Evolutionary conservation across 1,140 invertebrate genomes (phyloP), one percentile per base, ranked within the genome.

Genomic region (Maconellicoccus hirsutus): DNA sequence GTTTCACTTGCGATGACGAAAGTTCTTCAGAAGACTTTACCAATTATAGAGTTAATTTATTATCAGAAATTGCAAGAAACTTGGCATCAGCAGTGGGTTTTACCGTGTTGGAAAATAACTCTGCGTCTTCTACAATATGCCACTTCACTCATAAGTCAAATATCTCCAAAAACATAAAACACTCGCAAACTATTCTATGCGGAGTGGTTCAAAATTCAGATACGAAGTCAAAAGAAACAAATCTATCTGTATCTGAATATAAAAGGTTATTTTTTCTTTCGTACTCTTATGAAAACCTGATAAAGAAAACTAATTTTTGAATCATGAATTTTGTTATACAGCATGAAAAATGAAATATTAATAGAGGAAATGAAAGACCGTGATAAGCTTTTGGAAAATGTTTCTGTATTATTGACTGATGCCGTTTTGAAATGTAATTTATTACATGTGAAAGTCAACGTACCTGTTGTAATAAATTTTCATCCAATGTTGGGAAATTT

Each of bases 61-160:
- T 66, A 26, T 2, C 16, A 66, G 22, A 26, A 25, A 25, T 26
- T 19, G 61, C 25, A 22, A 66, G 16, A 25, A 66, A 66, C 25
- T 66, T 66, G 16, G 4, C 61, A 23, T 25, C 21, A 25, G 19
- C 22, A 4, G 8, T 23, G 1, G 61, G 61, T 23, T 66, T 25
- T 16, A 22, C 22, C 6, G 61, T 66, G 7, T 6, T 25, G 10
- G 25, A 26, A 16, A 12, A 66, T 16, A 16, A 66, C 21, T 61
- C 7, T 61, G 61, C 10, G 61, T 8, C 6, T 52, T 4, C 4
- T 14, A 4, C 22, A 25, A 26, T 8, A 26, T 14, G 22, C 1
- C 25, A 66, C 19, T 66, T 66, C 21, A 66, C 61, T 23, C 25
- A 66, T 26, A 66, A 66, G 25, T 66, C 61, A 14, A 66, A 66